Base-by-base conservation (phyloP, 2,888 invertebrate genomes). In the Leucophora obtusa region DNA sequence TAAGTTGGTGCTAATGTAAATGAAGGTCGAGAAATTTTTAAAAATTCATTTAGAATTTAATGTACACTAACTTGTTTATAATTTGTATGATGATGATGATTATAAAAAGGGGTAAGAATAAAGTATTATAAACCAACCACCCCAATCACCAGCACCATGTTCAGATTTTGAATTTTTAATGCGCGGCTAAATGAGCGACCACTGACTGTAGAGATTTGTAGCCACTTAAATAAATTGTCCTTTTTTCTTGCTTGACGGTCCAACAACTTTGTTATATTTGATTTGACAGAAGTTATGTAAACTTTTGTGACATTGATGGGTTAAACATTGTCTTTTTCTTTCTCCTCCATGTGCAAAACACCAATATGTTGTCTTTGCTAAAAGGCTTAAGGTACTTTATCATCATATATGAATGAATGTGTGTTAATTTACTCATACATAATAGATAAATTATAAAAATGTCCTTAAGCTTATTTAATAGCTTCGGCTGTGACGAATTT, bases 371-470 rank as follows among this genome's bases (percentile, higher is more conserved):
- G 14, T 11, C 11, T 63, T 21, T 35, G n/a, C 21, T 56, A 58
- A 62, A 77, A 79, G 79, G 75, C 75, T 79, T 73, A 82, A 51
- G 56, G 70, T 53, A 73, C 73, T 65, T 68, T 50, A 56, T 43
- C 14, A 47, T 47, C 43, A 47, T 33, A n/a, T 6, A 28, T 28
- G 6, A 6, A 28, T 28, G 28, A 6, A 28, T 28, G 28, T 28
- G 6, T 6, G 28, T 28, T 51, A 43, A 50, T 28, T 21, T 14
- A 43, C 84, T 86, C 85, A 86, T 87, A 84, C 86, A 87, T 87
- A 87, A 87, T 87, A 87, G 85, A 87, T 88, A 86, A 86, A 86
- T 87, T 87, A 87, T 88, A 87, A 87, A 88, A 88, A 86, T 85
- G 50, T 79, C 73, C 69, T 79, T 82, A 59, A 82, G 65, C 77